phyloP scores from a whole-genome alignment of 2,797 vertebrate species.

The Hephaestus fuliginosus region DNA sequence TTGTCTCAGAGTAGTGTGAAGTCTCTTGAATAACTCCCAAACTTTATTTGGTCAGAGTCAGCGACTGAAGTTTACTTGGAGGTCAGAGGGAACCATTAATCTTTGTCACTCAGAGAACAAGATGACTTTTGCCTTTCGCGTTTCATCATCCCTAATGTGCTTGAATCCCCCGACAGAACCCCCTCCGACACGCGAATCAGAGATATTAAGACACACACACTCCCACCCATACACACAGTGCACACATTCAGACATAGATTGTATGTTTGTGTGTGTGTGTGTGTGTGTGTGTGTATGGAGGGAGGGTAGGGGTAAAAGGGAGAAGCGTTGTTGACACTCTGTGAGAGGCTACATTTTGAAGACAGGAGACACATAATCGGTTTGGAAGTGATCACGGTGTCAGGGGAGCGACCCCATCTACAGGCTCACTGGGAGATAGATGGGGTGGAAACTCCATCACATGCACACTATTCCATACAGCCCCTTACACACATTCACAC shows the following conservation, averaged over 20 bases:
- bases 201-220: constrained; percentile 18
- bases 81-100: constrained; percentile 73
- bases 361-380: constrained; percentile 60
- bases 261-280: background rate
- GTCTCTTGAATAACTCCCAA: constrained; percentile 58
- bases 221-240: background rate
- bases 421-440: constrained; percentile 48
- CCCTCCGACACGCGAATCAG: constrained; percentile 43
- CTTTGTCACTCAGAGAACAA: constrained; percentile 67
- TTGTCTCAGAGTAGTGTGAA: constrained; percentile 58
- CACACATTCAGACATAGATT: constrained; percentile 11
- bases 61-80: constrained; percentile 59
- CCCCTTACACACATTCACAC: constrained; percentile 11
- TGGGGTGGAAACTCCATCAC: constrained; percentile 11
- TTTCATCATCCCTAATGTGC: constrained; percentile 58
- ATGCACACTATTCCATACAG: constrained; percentile 9
- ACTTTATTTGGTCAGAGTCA: constrained; percentile 67
- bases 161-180: constrained; percentile 29
- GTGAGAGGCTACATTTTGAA: constrained; percentile 59
- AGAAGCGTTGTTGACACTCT: constrained; percentile 33
- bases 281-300: background rate
- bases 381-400: constrained; percentile 66
- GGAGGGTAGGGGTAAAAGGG: constrained; percentile 6
- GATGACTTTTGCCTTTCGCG: constrained; percentile 46
- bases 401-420: constrained; percentile 37